Evolutionary conservation across 1,140 invertebrate genomes (phyloP), one percentile per base, ranked within the genome.

Genomic region (Plutomurus gul): DNA sequence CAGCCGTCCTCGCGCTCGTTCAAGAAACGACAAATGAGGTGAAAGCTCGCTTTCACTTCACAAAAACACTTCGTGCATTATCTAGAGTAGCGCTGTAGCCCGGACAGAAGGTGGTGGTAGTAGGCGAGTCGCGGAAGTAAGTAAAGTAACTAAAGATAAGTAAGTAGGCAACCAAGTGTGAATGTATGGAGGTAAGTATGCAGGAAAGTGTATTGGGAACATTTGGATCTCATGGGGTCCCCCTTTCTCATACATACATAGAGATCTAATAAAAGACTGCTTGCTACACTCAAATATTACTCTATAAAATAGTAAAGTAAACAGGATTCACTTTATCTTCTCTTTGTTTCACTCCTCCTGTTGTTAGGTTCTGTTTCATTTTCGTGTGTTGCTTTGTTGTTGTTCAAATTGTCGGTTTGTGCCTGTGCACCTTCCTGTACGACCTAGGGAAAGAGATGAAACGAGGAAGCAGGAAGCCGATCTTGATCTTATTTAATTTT

Each of bases 41-140:
- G 75, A 77, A 77, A 77, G 75, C 75, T 77, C 75, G 70, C 75
- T 65, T 65, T 65, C 56, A 65, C 56, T 65, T 65, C 56, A 65
- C 56, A 65, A 65, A 65, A 65, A 65, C 56, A 65, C 56, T 65
- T 65, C 56, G 30, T 65, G 56, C 25, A 65, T 65, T 65, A 65
- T 65, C 56, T 65, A 65, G n/a, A 43, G 11, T 13, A n/a, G 2
- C 39, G 2, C 39, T n/a, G 39, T 43, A n/a, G n/a, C 39, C n/a
- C 39, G 27, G 16, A 13, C 36, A n/a, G 13, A 4, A 16, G 56
- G 36, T 33, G 30, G 47, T 22, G 13, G 20, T 1, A 51, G 25
- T 3, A 7, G 20, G 10, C 56, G 10, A 65, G 27, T 30, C 30
- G 36, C 13, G 5, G 27, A 65, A 65, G 25, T 36, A 65, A 43